These are phyloP conservation scores for Stegophylla sp. DNA, from an alignment of 2,888 invertebrate genomes.

Conservation along the genomic window DNA sequence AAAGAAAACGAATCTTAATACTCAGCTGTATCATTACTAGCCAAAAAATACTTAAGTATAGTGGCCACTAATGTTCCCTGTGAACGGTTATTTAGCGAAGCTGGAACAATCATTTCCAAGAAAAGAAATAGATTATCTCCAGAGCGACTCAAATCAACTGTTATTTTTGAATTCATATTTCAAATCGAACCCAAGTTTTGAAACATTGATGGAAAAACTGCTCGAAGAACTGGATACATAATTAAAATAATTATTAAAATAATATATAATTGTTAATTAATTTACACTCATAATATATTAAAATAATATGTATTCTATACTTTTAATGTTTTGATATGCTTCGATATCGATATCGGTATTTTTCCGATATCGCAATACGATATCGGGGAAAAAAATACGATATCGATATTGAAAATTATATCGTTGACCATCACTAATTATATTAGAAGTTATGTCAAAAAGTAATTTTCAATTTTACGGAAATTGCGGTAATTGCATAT, in stretches of 20 bases:
- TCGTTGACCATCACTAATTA: neutral
- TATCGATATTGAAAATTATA: neutral
- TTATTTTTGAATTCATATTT: neutral
- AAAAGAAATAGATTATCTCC: neutral
- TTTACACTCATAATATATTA: neutral
- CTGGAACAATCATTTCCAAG: neutral
- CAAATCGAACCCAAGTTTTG: neutral
- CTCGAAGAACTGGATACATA: neutral
- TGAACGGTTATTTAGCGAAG: slow-evolving; percentile 2
- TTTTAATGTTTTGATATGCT: neutral
- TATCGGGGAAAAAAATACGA: neutral
- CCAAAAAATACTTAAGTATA: slow-evolving; percentile 10
- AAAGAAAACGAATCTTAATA: slow-evolving; percentile 13
- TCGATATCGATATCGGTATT: neutral
- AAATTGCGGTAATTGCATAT: too few relatives aligned
- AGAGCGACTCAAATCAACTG: neutral
- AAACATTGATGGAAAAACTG: neutral
- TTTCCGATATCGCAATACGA: neutral
- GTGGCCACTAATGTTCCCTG: neutral
- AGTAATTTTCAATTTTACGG: too few relatives aligned
- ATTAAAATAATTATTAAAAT: neutral
- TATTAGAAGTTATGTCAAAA: too few relatives aligned
- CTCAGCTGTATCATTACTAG: slow-evolving; percentile 15
- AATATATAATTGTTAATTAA: neutral
- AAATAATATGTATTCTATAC: neutral